Evolutionary conservation across 2,113 vertebrate genomes (phyloP).

Genomic region (Hemichromis elongatus): DNA sequence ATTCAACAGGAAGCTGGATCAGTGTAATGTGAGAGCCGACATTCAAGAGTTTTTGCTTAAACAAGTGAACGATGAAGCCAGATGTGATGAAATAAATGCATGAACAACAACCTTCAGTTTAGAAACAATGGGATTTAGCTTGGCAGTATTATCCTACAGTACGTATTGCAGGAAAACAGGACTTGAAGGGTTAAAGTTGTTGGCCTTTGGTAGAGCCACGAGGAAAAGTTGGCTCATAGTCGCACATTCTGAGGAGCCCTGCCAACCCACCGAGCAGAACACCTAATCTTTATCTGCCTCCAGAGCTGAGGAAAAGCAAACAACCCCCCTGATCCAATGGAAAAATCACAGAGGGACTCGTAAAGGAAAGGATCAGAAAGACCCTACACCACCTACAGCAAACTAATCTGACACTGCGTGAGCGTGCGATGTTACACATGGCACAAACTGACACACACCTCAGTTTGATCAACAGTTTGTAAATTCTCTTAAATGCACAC

Average conservation of each 20-base stretch:
- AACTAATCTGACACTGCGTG: background rate
- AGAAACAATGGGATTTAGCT: background rate
- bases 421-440: background rate
- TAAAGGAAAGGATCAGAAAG: background rate
- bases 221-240: background rate
- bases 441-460: background rate
- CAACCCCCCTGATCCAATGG: background rate
- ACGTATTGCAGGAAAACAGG: background rate
- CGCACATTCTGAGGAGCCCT: background rate
- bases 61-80: background rate
- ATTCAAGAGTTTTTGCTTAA: background rate
- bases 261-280: background rate
- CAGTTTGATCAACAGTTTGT: background rate
- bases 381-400: background rate
- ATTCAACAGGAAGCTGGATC: background rate
- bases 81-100: background rate
- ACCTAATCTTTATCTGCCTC: background rate
- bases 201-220: background rate
- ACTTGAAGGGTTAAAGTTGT: background rate
- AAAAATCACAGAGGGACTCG: conserved; percentile 17
- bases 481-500: background rate
- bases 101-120: background rate
- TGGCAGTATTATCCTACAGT: background rate
- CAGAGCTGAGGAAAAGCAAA: background rate
- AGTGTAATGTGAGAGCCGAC: background rate